phyloP scores from a whole-genome alignment of 2,113 vertebrate genomes.

The Corythornis cristatus region DNA sequence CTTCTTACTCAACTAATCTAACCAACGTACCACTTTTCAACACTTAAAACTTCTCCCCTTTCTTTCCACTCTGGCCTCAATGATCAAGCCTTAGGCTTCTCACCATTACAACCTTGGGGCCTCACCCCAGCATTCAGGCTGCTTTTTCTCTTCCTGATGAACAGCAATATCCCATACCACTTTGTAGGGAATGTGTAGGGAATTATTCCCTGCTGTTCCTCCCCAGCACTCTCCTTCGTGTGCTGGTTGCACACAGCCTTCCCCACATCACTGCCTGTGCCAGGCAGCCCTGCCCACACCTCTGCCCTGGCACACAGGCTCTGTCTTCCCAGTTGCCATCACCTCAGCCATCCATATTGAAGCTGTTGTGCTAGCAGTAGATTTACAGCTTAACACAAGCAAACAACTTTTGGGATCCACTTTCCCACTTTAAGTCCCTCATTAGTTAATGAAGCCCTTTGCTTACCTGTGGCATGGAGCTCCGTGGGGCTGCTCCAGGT shows the following conservation, averaged over 20 bases:
- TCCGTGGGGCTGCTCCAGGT: background rate
- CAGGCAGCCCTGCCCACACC: background rate
- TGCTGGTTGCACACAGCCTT: background rate
- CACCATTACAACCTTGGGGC: background rate
- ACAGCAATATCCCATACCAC: background rate
- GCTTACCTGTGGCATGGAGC: background rate
- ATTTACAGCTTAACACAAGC: background rate
- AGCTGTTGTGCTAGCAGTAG: background rate
- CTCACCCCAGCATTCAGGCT: rapidly evolving
- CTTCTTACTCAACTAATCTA: background rate
- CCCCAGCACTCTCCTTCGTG: background rate
- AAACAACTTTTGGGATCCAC: background rate
- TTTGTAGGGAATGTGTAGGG: too few species aligned
- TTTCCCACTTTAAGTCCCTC: background rate
- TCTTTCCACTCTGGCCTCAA: background rate
- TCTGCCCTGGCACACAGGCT: rapidly evolving
- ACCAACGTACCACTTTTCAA: background rate
- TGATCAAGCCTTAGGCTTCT: background rate
- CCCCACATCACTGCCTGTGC: rapidly evolving
- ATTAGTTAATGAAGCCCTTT: too few species aligned
- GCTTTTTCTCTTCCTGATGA: background rate
- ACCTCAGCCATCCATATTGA: background rate
- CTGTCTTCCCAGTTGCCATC: background rate
- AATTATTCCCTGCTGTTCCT: background rate
- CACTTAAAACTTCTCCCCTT: background rate